Percentiles rank a stretch among this genome's conserved stretches.
Conservation (phyloP, 2,113 vertebrate species). For the Neogobius melanostomus region DNA sequence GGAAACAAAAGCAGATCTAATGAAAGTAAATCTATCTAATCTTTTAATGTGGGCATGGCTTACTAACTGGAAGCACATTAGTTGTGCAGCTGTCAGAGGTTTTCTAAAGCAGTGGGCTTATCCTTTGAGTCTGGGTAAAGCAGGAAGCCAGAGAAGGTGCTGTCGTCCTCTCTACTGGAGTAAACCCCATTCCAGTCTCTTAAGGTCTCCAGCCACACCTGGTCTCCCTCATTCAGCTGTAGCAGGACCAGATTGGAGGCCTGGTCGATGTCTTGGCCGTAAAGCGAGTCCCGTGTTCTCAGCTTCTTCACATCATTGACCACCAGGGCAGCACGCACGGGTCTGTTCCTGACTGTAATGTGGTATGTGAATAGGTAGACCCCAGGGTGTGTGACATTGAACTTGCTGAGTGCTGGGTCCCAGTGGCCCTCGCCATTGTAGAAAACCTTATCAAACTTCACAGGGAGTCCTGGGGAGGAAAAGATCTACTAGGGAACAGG, state of each 20-base stretch:
- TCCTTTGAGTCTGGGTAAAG: conserved; percentile 80
- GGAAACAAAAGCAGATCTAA: conserved; percentile 24
- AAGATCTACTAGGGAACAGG: conserved; percentile 84
- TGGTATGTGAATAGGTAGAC: conserved; percentile 91
- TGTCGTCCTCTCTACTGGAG: conserved; percentile 89
- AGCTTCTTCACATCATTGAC: conserved; percentile 80
- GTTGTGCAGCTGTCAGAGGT: conserved; percentile 31
- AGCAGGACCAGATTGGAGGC: conserved; percentile 87
- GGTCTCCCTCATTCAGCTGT: conserved; percentile 82
- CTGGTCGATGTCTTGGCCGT: conserved; percentile 93
- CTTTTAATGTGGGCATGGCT: conserved; percentile 26
- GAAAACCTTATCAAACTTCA: conserved; percentile 88
- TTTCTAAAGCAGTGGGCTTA: conserved; percentile 19
- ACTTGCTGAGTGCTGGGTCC: conserved; percentile 82
- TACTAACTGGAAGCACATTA: conserved; percentile 31
- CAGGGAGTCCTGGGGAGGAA: conserved; percentile 87
- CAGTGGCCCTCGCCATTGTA: conserved; percentile 87
- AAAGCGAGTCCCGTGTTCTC: conserved; percentile 87
- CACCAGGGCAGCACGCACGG: conserved; percentile 83
- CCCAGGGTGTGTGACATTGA: conserved; percentile 85
- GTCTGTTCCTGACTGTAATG: conserved; percentile 86
- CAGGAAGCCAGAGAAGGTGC: conserved; percentile 91
- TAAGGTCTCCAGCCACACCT: conserved; percentile 91
- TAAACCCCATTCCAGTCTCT: conserved; percentile 94
- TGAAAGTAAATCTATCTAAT: conserved; percentile 31